Conservation (phyloP, 1,140 invertebrate genomes). For the Eriocheir sinensis region DNA sequence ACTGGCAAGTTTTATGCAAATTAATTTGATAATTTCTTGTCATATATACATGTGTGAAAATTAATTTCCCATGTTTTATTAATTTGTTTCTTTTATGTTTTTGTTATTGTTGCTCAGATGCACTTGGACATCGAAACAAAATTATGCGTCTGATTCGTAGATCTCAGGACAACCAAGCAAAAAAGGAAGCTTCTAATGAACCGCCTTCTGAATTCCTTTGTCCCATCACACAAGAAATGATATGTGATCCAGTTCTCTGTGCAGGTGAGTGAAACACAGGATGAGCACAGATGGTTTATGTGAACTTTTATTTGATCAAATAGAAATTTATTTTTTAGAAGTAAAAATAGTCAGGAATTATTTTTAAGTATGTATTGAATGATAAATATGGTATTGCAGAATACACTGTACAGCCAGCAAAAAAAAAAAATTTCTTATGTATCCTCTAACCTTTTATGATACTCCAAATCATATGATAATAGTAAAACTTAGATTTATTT, state of each 20-base stretch:
- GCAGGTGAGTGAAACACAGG: conserved; percentile 83
- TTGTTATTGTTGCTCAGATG: conserved; percentile 79
- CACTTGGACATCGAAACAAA: conserved; percentile 82
- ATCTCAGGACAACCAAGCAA: conserved; percentile 46
- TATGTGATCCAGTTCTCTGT: conserved; percentile 89
- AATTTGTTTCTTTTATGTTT: not conserved
- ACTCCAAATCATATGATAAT: too few species aligned
- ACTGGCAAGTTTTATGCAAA: too few species aligned
- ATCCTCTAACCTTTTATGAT: too few species aligned
- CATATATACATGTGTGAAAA: not conserved
- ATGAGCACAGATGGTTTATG: too few species aligned
- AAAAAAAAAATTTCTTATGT: too few species aligned
- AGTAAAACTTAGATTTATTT: too few species aligned
- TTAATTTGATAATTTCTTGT: not conserved
- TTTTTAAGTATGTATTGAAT: too few species aligned
- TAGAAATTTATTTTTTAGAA: too few species aligned
- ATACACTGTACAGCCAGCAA: too few species aligned
- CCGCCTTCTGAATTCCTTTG: conserved; percentile 89
- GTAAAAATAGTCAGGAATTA: too few species aligned
- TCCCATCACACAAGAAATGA: conserved; percentile 91
- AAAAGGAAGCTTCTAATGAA: conserved; percentile 74
- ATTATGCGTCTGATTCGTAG: conserved; percentile 80
- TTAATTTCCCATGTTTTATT: not conserved
- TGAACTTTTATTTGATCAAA: too few species aligned
- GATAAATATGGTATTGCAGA: too few species aligned